phyloP scores from a whole-genome alignment of 1,140 invertebrate genomes.

The Plectrocnemia conspersa region DNA sequence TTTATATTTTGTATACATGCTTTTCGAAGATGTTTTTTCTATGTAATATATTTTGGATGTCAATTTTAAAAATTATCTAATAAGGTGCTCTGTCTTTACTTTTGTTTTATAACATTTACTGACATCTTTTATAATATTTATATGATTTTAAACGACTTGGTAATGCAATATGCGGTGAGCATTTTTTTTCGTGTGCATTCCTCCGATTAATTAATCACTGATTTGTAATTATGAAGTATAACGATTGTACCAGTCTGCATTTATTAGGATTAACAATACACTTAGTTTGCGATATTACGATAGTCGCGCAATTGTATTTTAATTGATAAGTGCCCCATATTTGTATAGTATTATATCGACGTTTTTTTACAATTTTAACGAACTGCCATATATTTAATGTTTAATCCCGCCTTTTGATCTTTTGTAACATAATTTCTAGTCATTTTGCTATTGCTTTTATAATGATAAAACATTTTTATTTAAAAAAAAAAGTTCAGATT shows the following conservation, averaged over 20 bases:
- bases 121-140: no score
- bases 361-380: conserved; percentile 4
- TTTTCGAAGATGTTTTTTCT: conserved; percentile 10
- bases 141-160: no score
- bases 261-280: conserved; percentile 13
- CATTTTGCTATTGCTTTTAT: conserved; percentile 17
- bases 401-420: conserved; percentile 9
- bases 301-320: not conserved
- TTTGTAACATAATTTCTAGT: conserved; percentile 25
- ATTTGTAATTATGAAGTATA: conserved; percentile 16
- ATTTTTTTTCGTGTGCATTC: no score
- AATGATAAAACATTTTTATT: no score
- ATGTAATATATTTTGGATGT: conserved; percentile 15
- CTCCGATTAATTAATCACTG: no score
- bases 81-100: no score
- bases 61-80: not conserved
- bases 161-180: no score
- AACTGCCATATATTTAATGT: conserved; percentile 10
- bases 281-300: not conserved
- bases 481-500: no score
- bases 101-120: no score
- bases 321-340: not conserved
- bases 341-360: not conserved
- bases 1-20: conserved; percentile 10
- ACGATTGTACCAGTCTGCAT: conserved; percentile 22